Evolutionary conservation across 1,140 invertebrate genomes (phyloP).

Genomic region (Cydia amplana): DNA sequence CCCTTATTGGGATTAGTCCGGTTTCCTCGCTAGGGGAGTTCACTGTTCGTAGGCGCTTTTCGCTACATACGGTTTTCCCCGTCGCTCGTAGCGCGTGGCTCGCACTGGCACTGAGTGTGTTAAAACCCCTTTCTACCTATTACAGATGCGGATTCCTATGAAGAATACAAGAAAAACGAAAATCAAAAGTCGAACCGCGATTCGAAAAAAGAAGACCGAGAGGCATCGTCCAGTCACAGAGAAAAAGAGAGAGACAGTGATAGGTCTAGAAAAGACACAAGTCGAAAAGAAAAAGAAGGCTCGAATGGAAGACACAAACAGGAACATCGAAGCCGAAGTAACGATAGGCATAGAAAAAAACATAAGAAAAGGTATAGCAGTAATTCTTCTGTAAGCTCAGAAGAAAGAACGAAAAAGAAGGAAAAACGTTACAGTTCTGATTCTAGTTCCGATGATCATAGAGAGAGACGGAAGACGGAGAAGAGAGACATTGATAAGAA

Average conservation of each 20-base stretch:
- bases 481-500: constrained; percentile 76
- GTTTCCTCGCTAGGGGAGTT: too few species aligned
- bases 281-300: constrained; percentile 32
- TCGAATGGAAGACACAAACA: constrained; percentile 51
- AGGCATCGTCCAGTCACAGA: constrained; percentile 48
- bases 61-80: too few species aligned
- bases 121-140: too few species aligned
- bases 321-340: constrained; percentile 55
- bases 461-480: constrained; percentile 38
- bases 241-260: constrained; percentile 32
- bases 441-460: constrained; percentile 48
- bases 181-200: constrained; percentile 55
- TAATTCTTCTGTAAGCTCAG: constrained; percentile 68
- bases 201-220: constrained; percentile 45
- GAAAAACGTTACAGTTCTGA: constrained; percentile 43
- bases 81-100: too few species aligned
- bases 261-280: constrained; percentile 27
- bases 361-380: constrained; percentile 76
- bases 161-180: constrained; percentile 83
- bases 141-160: constrained; percentile 84
- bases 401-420: constrained; percentile 57
- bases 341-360: constrained; percentile 67
- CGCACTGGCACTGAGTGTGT: too few species aligned
- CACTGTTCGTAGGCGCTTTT: too few species aligned
- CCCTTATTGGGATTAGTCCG: too few species aligned